Percentiles rank a stretch among this genome's conserved stretches.
Evolutionary conservation across 2,888 invertebrate species (phyloP).

Genomic region (Drosophila dives): DNA sequence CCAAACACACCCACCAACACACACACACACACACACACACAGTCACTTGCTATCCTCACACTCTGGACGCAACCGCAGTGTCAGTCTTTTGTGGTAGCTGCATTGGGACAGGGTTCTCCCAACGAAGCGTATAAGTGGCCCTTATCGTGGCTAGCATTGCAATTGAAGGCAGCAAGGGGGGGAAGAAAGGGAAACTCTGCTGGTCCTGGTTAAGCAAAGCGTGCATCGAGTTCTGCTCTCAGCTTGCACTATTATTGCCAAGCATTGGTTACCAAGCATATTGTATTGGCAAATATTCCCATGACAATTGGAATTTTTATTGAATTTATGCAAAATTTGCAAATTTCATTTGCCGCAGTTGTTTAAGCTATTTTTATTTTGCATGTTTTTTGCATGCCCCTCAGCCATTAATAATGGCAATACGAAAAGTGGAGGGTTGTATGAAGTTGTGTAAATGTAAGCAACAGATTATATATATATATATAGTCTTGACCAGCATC

Average conservation of each 20-base stretch:
- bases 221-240: neutral
- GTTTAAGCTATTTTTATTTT: constrained; percentile 16
- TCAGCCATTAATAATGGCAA: neutral
- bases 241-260: constrained; percentile 6
- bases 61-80: constrained; percentile 51
- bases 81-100: constrained; percentile 69
- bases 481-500: neutral
- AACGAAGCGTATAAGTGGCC: constrained; percentile 79
- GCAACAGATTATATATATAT: neutral
- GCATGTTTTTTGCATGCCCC: constrained; percentile 6
- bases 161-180: constrained; percentile 4
- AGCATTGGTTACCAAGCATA: constrained; percentile 26
- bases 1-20: constrained; percentile 1
- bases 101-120: constrained; percentile 34
- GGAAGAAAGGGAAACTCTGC: neutral
- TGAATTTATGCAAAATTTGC: constrained; percentile 80
- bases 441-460: neutral
- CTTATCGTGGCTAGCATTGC: constrained; percentile 61
- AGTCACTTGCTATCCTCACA: neutral
- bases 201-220: neutral
- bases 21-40: constrained; percentile 1
- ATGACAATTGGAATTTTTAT: constrained; percentile 80
- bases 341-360: constrained; percentile 72
- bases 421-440: neutral
- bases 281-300: constrained; percentile 79